phyloP scores from a whole-genome alignment of 30 jellyfish, hydroid and myxozoan species.

The Aurelia coerulea region DNA sequence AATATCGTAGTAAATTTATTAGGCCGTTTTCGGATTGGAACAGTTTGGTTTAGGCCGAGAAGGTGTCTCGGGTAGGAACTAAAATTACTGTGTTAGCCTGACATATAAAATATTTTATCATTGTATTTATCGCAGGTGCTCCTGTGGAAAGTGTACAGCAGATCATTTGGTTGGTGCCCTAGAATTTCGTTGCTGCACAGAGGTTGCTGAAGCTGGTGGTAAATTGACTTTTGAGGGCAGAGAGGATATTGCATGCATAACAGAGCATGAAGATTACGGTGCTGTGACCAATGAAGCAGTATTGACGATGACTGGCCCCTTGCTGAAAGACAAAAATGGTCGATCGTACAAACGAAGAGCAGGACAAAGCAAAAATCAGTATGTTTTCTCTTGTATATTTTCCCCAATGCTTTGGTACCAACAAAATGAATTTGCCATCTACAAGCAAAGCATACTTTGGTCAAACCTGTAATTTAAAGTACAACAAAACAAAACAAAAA shows the following conservation, averaged over 20 bases:
- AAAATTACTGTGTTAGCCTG: neutral
- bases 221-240: conserved; percentile 17
- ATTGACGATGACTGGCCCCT: too few species aligned
- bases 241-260: conserved; percentile 25
- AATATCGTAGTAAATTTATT: conserved; percentile 7
- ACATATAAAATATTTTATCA: neutral
- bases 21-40: conserved; percentile 12
- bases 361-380: conserved; percentile 23
- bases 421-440: neutral
- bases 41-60: too few species aligned
- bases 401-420: conserved; percentile 11
- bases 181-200: conserved; percentile 52
- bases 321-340: too few species aligned
- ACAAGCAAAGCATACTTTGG: conserved; percentile 1
- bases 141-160: conserved; percentile 30
- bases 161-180: conserved; percentile 40
- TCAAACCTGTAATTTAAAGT: too few species aligned
- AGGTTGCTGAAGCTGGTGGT: conserved; percentile 35
- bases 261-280: conserved; percentile 25
- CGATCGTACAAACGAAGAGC: conserved; percentile 20
- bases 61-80: neutral
- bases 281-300: too few species aligned
- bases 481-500: too few species aligned
- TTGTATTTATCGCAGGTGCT: conserved; percentile 13
- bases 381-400: conserved; percentile 20